Percentiles rank a stretch among this genome's conserved stretches.
Conservation (phyloP, 2,888 invertebrate genomes). For the Drosophila ustulata region DNA sequence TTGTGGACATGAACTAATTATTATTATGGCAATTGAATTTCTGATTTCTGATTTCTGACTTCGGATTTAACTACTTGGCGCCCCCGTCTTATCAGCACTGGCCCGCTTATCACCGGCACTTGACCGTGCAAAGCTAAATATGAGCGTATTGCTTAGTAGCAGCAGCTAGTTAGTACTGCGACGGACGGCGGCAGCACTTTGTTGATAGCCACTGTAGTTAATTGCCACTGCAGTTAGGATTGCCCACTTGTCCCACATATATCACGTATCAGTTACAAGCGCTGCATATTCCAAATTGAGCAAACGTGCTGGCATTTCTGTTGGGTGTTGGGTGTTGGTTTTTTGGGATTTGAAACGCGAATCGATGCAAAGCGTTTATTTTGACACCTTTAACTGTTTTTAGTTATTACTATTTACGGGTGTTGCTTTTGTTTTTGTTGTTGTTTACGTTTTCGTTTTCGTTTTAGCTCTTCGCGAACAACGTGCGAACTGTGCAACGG, state of each 20-base stretch:
- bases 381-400: constrained; percentile 10
- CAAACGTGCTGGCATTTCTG: constrained; percentile 69
- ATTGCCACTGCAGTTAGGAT: constrained; percentile 32
- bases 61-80: constrained; percentile 59
- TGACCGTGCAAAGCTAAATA: constrained; percentile 9
- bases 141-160: constrained; percentile 30
- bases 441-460: constrained; percentile 11
- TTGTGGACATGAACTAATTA: constrained; percentile 55
- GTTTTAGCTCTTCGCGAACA: constrained; percentile 40
- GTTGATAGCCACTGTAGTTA: constrained; percentile 12
- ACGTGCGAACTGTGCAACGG: constrained; percentile 73
- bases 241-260: constrained; percentile 59
- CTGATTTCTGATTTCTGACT: constrained; percentile 11
- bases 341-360: constrained; percentile 24
- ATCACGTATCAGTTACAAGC: constrained; percentile 64
- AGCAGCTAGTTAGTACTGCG: constrained; percentile 9
- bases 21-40: constrained; percentile 31
- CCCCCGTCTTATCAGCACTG: constrained; percentile 57
- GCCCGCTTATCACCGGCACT: constrained; percentile 67
- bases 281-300: constrained; percentile 59
- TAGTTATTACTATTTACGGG: constrained; percentile 4
- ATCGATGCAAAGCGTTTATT: constrained; percentile 42
- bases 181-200: constrained; percentile 13
- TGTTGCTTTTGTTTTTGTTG: constrained; percentile 12
- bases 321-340: constrained; percentile 23